phyloP scores from a whole-genome alignment of 1,140 invertebrate genomes.

The Sesamia nonagrioides region DNA sequence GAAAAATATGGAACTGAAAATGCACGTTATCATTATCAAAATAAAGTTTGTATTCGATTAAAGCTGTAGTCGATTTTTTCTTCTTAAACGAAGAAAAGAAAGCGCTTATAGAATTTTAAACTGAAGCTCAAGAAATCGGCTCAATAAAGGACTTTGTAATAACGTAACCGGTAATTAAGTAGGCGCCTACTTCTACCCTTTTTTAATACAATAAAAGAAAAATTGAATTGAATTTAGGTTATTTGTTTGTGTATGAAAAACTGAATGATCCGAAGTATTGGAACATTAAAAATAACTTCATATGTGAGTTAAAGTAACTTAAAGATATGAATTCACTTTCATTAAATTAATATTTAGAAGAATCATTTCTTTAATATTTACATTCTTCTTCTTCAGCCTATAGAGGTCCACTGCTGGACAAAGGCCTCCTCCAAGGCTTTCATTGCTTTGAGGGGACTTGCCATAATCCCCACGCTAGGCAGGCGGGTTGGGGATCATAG shows the following conservation, averaged over 20 bases:
- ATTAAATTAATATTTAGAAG: too few relatives aligned
- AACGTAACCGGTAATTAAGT: constrained; percentile 28
- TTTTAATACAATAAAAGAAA: constrained; percentile 7
- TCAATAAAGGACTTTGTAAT: constrained; percentile 58
- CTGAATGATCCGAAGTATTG: too few relatives aligned
- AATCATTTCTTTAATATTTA: too few relatives aligned
- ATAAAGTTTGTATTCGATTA: constrained; percentile 5
- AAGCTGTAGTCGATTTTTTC: background rate
- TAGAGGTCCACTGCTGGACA: too few relatives aligned
- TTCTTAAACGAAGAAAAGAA: constrained; percentile 47
- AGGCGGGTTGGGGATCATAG: too few relatives aligned
- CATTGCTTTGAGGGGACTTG: too few relatives aligned
- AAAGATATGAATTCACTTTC: too few relatives aligned
- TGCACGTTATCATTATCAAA: background rate
- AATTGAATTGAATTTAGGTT: background rate
- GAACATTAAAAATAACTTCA: too few relatives aligned
- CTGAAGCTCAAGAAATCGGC: constrained; percentile 49
- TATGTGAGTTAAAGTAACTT: too few relatives aligned
- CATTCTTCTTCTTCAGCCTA: too few relatives aligned
- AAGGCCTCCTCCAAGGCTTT: too few relatives aligned
- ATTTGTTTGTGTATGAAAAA: background rate
- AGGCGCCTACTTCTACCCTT: constrained; percentile 13
- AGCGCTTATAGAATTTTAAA: constrained; percentile 47
- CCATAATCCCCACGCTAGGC: too few relatives aligned
- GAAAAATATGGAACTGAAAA: background rate